phyloP scores from a whole-genome alignment of 2,888 invertebrate species.

The Melanophora roralis region DNA sequence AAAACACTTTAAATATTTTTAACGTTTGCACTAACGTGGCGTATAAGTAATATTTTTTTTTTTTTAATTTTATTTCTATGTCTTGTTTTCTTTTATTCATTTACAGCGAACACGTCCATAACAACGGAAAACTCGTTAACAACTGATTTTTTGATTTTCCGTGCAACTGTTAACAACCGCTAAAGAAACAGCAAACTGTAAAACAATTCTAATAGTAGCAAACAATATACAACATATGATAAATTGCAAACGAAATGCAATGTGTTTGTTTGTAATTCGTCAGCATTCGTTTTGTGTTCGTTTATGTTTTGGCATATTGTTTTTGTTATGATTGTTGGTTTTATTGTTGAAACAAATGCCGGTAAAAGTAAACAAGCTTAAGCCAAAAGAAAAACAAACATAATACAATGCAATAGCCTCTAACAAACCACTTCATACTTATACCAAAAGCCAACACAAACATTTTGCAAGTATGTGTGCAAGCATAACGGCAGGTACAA shows the following conservation, averaged over 20 bases:
- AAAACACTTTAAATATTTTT: neutral
- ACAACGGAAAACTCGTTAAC: constrained; percentile 64
- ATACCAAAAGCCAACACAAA: neutral
- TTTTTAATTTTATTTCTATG: neutral
- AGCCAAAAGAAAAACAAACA: constrained; percentile 25
- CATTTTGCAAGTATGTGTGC: constrained; percentile 15
- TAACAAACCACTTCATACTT: neutral
- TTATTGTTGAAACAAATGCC: constrained; percentile 50
- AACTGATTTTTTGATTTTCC: constrained; percentile 64
- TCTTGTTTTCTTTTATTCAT: neutral
- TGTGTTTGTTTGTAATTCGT: constrained; percentile 39
- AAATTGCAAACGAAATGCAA: constrained; percentile 58
- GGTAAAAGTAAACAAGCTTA: constrained; percentile 64
- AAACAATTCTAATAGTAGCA: constrained; percentile 37
- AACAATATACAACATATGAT: constrained; percentile 56
- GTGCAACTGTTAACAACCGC: constrained; percentile 51
- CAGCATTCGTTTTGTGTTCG: constrained; percentile 45
- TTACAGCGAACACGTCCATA: constrained; percentile 61
- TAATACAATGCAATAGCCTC: too few species aligned
- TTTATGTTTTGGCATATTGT: constrained; percentile 17
- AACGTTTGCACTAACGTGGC: constrained; percentile 1
- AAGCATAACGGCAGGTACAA: neutral
- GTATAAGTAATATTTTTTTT: constrained; percentile 31
- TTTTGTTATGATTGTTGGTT: constrained; percentile 29
- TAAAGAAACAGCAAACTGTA: constrained; percentile 45